phyloP scores from a whole-genome alignment of 2,888 invertebrate genomes.

The Pasiphila rectangulata region DNA sequence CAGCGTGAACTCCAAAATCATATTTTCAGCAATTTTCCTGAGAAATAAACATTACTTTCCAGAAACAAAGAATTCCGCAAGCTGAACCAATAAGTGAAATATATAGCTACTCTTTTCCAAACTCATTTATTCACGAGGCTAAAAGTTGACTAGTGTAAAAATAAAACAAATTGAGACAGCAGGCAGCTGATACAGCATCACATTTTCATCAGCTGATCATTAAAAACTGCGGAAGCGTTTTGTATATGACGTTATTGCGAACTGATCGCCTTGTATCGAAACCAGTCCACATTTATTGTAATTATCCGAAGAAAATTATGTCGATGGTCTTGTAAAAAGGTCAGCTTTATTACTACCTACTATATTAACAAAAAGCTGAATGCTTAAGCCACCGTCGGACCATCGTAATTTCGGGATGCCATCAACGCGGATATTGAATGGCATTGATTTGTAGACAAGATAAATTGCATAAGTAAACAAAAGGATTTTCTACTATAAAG shows the following conservation, averaged over 20 bases:
- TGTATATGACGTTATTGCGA: slow-evolving; percentile 35
- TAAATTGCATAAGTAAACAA: no score
- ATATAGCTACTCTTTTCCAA: no score
- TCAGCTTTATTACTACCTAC: slow-evolving; percentile 30
- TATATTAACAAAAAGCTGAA: slow-evolving; percentile 12
- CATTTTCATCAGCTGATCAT: slow-evolving; percentile 11
- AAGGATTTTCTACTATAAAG: no score
- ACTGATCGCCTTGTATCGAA: slow-evolving; percentile 58
- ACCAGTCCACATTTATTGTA: slow-evolving; percentile 50
- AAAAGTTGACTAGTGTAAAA: no score
- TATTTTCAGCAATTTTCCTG: no score
- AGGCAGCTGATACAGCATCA: slow-evolving; percentile 1
- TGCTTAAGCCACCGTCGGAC: neutral
- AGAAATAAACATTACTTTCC: no score
- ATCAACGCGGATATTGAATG: no score
- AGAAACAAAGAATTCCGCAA: no score
- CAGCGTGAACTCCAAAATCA: no score
- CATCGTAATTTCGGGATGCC: neutral
- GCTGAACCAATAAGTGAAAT: no score
- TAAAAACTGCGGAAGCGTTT: slow-evolving; percentile 46
- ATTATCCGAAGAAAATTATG: slow-evolving; percentile 44
- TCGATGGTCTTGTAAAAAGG: slow-evolving; percentile 52
- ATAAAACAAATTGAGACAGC: neutral
- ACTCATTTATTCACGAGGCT: no score
- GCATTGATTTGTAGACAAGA: neutral